phyloP scores from a whole-genome alignment of 2,797 vertebrate genomes.

The Melanotaenia trifasciata region DNA sequence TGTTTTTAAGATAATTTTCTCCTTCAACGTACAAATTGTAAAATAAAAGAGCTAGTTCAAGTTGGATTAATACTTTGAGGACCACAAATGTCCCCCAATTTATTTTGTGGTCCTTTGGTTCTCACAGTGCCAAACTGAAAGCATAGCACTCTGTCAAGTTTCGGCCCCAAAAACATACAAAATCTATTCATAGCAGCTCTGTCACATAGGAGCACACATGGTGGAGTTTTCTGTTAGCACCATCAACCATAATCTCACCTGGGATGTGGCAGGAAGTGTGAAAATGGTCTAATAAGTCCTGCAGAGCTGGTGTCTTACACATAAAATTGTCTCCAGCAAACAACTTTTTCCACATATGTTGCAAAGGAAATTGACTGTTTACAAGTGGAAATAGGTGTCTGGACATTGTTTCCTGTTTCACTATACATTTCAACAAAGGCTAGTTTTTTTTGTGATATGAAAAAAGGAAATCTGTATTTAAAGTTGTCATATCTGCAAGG shows the following conservation, averaged over 20 bases:
- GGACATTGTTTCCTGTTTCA: background rate
- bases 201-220: background rate
- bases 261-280: background rate
- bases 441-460: background rate
- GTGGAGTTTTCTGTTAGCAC: too few species aligned
- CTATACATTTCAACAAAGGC: background rate
- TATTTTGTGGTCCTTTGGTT: background rate
- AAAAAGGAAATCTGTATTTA: background rate
- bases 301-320: slow-evolving; percentile 2
- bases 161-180: background rate
- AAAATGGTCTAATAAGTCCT: background rate
- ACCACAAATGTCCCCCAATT: background rate
- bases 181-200: background rate
- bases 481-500: background rate
- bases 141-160: too few species aligned
- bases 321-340: slow-evolving; percentile 10
- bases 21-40: too few species aligned
- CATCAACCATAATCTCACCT: background rate
- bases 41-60: background rate
- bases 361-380: slow-evolving; percentile 12
- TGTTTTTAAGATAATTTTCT: background rate
- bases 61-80: background rate
- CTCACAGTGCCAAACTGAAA: too few species aligned
- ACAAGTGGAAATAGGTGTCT: slow-evolving; percentile 6
- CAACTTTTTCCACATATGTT: slow-evolving; percentile 13